Evolutionary conservation across 2,888 invertebrate species (phyloP), one percentile per base, ranked within the genome.

Genomic region (Scrobipalpa atriplicella): DNA sequence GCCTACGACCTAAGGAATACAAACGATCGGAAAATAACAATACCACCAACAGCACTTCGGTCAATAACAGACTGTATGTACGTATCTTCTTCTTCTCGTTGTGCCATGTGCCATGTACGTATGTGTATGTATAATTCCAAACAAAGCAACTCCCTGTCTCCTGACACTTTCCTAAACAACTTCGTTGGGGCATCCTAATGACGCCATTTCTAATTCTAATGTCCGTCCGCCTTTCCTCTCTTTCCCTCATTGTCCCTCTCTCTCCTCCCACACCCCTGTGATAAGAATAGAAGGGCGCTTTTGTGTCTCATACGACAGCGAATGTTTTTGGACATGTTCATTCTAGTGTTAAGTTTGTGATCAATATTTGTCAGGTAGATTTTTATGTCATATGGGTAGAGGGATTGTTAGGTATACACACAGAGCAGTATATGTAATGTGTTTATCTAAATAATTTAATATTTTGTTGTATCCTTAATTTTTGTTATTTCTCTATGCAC

Each of bases 211-310:
- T 62, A 62, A 85, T 58, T 58, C 58, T 58, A 58, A 83, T 86
- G 88, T 85, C 87, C 87, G 80, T 80, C 81, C 79, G 79, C 84
- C 72, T 72, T 47, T 67, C 72, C 63, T 83, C 84, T 72, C 82
- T 62, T 64, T 65, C 71, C 67, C 43, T 68, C 62, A 43, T 62
- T 16, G 63, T 60, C 76, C 72, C 80, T 68, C 72, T 79, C 75
- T 1, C 16, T 19, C 41, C 41, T 21, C 62, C 43, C 43, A 41
- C 62, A 62, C 43, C 62, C 62, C 62, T 21, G 18, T 21, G 13
- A 19, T 43, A 43, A 62, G 43, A 62, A 43, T 62, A 62, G 58
- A n/a, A 38, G 29, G 16, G 29, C n/a, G 16, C 8, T 36, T 56
- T 54, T 18, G 54, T 54, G 16, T 21, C 19, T 60, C 29, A 38